These are phyloP conservation scores for Murina feae DNA, from an alignment of 2,113 vertebrate species.

Conservation along the genomic window DNA sequence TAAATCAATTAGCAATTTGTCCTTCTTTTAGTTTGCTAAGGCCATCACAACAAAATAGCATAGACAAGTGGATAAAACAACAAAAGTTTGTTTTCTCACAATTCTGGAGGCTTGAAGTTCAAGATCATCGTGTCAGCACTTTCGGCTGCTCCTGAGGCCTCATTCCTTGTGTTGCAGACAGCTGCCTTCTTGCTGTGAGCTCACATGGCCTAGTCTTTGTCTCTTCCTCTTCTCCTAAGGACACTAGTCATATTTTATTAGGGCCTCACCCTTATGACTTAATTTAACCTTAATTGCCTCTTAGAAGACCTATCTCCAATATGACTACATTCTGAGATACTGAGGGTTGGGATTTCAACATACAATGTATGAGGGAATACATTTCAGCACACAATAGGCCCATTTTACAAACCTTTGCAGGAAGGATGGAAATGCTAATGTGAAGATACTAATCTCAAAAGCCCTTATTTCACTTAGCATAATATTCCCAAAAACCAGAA, in stretches of 20 bases:
- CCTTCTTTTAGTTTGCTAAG: not conserved
- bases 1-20: not conserved
- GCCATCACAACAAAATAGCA: not conserved
- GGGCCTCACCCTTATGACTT: not conserved
- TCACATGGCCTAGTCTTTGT: not conserved
- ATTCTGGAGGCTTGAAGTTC: not conserved
- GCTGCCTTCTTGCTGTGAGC: not conserved
- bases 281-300: not conserved
- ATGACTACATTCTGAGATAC: not conserved
- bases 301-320: not conserved
- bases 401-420: not conserved
- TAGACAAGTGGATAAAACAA: not conserved
- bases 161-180: not conserved
- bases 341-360: not conserved
- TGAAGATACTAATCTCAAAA: not conserved
- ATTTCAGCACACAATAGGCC: not conserved
- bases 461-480: not conserved
- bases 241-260: not conserved
- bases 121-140: not conserved
- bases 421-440: not conserved
- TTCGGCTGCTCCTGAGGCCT: not conserved
- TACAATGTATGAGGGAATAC: not conserved
- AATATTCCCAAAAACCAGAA: not conserved
- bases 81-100: not conserved
- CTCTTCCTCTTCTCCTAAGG: not conserved